Evolutionary conservation across 2,888 invertebrate species (phyloP).

Genomic region (Pristionchus exspectatus): DNA sequence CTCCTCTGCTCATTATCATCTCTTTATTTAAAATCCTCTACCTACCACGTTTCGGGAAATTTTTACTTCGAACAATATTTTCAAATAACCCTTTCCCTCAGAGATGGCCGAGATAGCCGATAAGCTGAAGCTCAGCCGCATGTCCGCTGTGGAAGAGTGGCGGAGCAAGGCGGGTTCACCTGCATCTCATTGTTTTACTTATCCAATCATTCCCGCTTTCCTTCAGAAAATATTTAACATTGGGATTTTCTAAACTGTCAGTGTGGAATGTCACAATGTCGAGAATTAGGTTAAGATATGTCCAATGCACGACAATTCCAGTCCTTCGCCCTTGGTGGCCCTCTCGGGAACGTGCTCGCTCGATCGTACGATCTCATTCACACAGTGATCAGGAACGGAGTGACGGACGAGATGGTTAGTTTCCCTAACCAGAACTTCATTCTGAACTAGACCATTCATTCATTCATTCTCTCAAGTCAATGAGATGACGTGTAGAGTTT

Average conservation of each 20-base stretch:
- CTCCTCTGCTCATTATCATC: too few relatives aligned
- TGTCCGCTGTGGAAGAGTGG: slow-evolving; percentile 4
- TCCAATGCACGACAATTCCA: not conserved
- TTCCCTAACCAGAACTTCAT: too few relatives aligned
- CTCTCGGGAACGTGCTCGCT: not conserved
- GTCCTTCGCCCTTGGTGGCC: not conserved
- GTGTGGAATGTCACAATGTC: not conserved
- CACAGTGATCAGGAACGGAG: not conserved
- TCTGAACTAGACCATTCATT: too few relatives aligned
- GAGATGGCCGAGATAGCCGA: not conserved
- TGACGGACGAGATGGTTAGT: not conserved
- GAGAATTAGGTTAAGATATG: not conserved
- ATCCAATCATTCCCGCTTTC: not conserved
- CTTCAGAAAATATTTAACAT: too few relatives aligned
- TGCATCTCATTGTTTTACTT: not conserved
- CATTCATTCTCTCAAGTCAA: too few relatives aligned
- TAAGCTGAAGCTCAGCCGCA: not conserved
- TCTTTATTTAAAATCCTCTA: too few relatives aligned
- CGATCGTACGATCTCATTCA: not conserved
- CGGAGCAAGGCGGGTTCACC: not conserved
- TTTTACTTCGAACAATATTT: too few relatives aligned
- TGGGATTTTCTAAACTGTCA: too few relatives aligned
- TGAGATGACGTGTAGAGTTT: too few relatives aligned
- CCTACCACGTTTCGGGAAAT: too few relatives aligned
- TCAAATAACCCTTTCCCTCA: too few relatives aligned